Percentiles rank a stretch among this genome's conserved stretches.
Evolutionary conservation across 2,888 invertebrate genomes (phyloP).

Genomic region (Tenthredo scrophulariae): DNA sequence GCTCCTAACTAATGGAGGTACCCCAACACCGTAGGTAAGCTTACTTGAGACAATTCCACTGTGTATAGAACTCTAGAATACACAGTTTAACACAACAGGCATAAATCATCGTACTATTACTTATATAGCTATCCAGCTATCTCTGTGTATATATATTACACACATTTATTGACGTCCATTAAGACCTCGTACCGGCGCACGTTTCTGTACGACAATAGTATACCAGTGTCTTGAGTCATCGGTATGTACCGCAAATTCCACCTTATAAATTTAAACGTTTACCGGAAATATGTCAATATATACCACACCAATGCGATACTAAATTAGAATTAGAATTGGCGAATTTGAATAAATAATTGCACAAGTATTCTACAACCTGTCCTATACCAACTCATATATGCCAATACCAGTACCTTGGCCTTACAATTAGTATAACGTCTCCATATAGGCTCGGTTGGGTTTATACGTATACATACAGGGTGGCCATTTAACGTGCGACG

Average conservation of each 20-base stretch:
- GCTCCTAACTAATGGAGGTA: constrained; percentile 30
- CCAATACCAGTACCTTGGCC: not conserved
- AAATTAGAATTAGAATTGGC: not conserved
- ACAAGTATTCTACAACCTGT: not conserved
- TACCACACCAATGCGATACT: not conserved
- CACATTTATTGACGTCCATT: constrained; percentile 42
- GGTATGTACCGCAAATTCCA: not conserved
- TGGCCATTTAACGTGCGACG: not conserved
- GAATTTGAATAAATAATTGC: constrained; percentile 4
- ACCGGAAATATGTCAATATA: not conserved
- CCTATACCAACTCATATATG: not conserved
- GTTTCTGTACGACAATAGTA: constrained; percentile 13
- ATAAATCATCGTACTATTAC: constrained; percentile 44
- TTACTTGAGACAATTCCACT: constrained; percentile 33
- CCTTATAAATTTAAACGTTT: constrained; percentile 14
- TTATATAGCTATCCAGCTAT: not conserved
- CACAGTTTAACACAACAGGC: constrained; percentile 42
- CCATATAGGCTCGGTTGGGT: not conserved
- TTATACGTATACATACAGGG: constrained; percentile 16
- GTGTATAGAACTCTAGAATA: constrained; percentile 25
- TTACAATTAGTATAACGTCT: constrained; percentile 26
- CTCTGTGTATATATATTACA: not conserved
- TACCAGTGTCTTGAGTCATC: not conserved
- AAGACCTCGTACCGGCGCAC: constrained; percentile 32
- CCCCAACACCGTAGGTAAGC: not conserved